Conservation (phyloP, 2,888 invertebrate species). For the Andrena bicolor region DNA sequence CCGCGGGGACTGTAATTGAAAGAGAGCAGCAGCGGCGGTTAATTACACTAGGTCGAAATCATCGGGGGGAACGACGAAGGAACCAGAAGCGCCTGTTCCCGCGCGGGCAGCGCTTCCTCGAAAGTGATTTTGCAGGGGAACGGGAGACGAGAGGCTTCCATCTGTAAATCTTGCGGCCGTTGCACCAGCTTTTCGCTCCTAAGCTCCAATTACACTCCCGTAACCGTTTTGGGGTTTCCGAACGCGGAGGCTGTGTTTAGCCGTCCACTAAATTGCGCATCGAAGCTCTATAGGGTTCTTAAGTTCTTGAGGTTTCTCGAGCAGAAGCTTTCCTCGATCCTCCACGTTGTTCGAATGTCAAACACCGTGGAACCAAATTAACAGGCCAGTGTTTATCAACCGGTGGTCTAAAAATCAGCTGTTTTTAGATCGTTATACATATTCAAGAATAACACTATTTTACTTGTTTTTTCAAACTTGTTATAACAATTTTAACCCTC, state of each 20-base stretch:
- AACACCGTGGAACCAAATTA: no score
- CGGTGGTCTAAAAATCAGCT: no score
- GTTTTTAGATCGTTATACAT: no score
- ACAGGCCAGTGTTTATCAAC: no score
- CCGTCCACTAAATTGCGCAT: not conserved
- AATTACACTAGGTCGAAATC: slow-evolving; percentile 78
- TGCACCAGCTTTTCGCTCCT: slow-evolving; percentile 62
- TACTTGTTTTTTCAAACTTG: no score
- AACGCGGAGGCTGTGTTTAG: slow-evolving; percentile 46
- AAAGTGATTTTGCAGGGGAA: slow-evolving; percentile 72
- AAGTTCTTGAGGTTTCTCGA: no score
- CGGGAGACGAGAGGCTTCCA: slow-evolving; percentile 24
- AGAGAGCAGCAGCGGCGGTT: slow-evolving; percentile 74
- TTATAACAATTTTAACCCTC: no score
- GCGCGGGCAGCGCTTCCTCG: slow-evolving; percentile 64
- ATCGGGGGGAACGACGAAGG: slow-evolving; percentile 63
- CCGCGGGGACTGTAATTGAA: slow-evolving; percentile 76
- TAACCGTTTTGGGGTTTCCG: slow-evolving; percentile 17
- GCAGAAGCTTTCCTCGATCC: no score
- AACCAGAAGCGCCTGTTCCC: slow-evolving; percentile 59
- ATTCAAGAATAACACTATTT: no score
- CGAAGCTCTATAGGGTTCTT: no score
- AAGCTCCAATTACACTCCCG: slow-evolving; percentile 74
- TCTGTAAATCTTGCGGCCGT: slow-evolving; percentile 54
- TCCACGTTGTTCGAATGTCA: no score